Evolutionary conservation across 2,888 invertebrate genomes (phyloP), one percentile per base, ranked within the genome.

Genomic region (Drosophila melanosoma): DNA sequence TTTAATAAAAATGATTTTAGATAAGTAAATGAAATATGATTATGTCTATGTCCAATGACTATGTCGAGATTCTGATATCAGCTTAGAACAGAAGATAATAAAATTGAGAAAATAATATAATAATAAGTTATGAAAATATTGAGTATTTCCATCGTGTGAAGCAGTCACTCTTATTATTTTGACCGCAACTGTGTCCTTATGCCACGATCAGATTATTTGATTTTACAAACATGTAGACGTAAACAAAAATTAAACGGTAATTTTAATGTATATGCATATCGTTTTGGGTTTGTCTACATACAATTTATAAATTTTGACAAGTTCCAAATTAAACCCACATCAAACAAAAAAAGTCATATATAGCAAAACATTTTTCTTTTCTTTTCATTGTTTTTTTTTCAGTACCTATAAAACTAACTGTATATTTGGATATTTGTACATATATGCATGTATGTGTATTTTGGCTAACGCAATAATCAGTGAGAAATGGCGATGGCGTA

Each of bases 181-280:
- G 15, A 8, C 12, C n/a, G 12, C 29, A 52, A 33, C 7, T 33
- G n/a, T 38, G 17, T 66, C 29, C 32, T 26, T 17, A 12, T 42
- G 11, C 42, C 12, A 32, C 7, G 38, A 49, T n/a, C 35, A 35
- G 17, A 63, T 12, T 65, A 56, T 68, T 65, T 68, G 56, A 23
- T 48, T 66, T 52, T 51, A 32, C 15, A 57, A 35, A 3, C 20
- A 15, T 12, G 23, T 15, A 45, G 58, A 57, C 6, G 68, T 51
- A 57, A 69, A 69, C 68, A 67, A 57, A 68, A 33, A 8, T 10
- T 56, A 38, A 38, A 52, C 33, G 12, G 35, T 38, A 8, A 35
- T 49, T 29, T 42, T 26, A 15, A 59, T 49, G 17, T 17, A 15
- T 51, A 12, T n/a, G 11, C 26, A 38, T 42, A 32, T 53, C 29